These are phyloP conservation scores for Acanthopleura granulata DNA, from an alignment of 2,888 invertebrate genomes.

Conservation along the genomic window DNA sequence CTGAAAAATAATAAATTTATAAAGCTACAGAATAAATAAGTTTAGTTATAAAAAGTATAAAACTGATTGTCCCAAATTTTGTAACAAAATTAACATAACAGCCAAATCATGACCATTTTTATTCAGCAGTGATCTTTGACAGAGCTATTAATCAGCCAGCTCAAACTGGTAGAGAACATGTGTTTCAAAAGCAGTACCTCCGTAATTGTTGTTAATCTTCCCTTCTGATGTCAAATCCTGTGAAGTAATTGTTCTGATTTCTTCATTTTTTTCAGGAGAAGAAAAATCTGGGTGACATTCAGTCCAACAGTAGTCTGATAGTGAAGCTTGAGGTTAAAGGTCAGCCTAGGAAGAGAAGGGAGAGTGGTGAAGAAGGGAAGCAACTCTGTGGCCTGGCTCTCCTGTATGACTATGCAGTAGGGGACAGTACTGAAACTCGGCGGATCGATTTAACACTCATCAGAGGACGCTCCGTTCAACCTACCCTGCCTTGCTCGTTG, in stretches of 20 bases:
- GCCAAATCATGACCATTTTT: too few relatives aligned
- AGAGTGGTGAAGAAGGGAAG: not conserved
- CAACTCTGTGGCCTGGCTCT: conserved; percentile 30
- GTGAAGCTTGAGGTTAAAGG: conserved; percentile 31
- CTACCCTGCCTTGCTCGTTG: conserved; percentile 26
- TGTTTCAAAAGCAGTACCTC: too few relatives aligned
- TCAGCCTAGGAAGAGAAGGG: conserved; percentile 23
- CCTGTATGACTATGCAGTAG: conserved; percentile 32
- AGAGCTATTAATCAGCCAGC: too few relatives aligned
- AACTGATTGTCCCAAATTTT: too few relatives aligned
- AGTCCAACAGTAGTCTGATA: conserved; percentile 32
- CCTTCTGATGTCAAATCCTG: too few relatives aligned
- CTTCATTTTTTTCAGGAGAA: conserved; percentile 22
- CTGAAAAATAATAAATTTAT: too few relatives aligned
- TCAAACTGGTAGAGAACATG: too few relatives aligned
- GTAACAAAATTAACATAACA: too few relatives aligned
- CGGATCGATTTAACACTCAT: conserved; percentile 20
- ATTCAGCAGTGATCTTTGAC: too few relatives aligned
- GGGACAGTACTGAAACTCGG: conserved; percentile 22
- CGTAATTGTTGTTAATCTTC: too few relatives aligned
- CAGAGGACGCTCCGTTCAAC: conserved; percentile 28
- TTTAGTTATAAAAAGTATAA: too few relatives aligned
- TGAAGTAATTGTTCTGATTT: not conserved
- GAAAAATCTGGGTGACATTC: conserved; percentile 29
- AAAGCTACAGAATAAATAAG: too few relatives aligned